Conservation (phyloP, 2,113 vertebrate genomes). For the Zapornia atra region DNA sequence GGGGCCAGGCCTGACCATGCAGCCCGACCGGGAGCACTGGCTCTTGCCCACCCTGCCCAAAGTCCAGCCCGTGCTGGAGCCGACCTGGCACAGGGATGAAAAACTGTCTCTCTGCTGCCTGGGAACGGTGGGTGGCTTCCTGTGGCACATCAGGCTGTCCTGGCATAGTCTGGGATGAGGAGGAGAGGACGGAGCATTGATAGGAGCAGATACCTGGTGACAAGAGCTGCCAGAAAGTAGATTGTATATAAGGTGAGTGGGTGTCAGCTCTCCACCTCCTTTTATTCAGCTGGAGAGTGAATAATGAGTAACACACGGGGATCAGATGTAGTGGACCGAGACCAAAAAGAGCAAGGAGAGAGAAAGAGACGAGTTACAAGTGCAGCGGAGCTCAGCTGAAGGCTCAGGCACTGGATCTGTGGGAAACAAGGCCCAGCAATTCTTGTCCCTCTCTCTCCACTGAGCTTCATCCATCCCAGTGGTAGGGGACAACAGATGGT, state of each 20-base stretch:
- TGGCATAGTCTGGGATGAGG: not conserved
- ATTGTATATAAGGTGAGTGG: not conserved
- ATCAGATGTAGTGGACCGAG: not conserved
- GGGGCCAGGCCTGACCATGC: not conserved
- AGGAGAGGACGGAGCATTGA: not conserved
- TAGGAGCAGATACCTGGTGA: not conserved
- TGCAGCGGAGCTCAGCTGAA: not conserved
- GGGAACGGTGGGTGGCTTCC: not conserved
- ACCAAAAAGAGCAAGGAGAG: accelerated
- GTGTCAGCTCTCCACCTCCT: not conserved
- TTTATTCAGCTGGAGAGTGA: not conserved
- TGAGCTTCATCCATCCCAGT: not conserved
- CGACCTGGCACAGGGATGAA: not conserved
- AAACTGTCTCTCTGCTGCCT: not conserved
- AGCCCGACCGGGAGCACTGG: not conserved
- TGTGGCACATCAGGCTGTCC: not conserved
- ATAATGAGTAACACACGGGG: not conserved
- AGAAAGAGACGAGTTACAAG: not conserved
- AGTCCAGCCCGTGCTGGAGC: not conserved
- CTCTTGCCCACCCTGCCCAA: not conserved
- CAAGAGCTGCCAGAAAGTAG: accelerated
- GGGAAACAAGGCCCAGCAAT: not conserved
- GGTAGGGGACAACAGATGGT: not conserved
- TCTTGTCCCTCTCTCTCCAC: not conserved
- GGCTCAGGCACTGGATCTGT: accelerated